Percentiles rank a stretch among this genome's conserved stretches.
Evolutionary conservation across 1,140 invertebrate species (phyloP).

Genomic region (Zaprionus ghesquierei): DNA sequence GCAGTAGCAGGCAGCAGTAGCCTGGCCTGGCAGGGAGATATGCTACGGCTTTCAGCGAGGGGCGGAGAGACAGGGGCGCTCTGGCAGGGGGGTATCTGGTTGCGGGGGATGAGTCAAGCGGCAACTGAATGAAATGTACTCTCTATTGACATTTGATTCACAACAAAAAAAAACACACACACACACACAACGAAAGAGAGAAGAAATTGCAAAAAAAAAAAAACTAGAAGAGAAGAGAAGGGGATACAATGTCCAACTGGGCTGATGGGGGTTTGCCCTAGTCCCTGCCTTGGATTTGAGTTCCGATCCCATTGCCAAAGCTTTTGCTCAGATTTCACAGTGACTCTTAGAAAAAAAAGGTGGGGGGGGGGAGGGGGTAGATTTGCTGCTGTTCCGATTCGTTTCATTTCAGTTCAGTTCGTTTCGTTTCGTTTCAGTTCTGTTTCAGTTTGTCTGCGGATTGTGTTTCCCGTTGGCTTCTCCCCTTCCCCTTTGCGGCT

Average conservation of each 20-base stretch:
- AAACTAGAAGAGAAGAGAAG: too few species aligned
- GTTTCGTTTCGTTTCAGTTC: constrained; percentile 33
- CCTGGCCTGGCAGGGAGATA: not conserved
- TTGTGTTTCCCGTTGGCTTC: constrained; percentile 56
- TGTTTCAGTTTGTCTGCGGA: constrained; percentile 28
- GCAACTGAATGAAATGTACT: constrained; percentile 76
- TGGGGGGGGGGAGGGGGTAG: constrained; percentile 19
- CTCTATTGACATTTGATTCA: constrained; percentile 80
- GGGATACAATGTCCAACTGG: constrained; percentile 24
- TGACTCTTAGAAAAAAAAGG: constrained; percentile 40
- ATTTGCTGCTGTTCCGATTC: constrained; percentile 45
- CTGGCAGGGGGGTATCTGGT: constrained; percentile 5
- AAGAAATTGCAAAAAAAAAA: constrained; percentile 18
- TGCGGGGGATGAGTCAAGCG: constrained; percentile 2
- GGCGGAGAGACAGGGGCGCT: too few species aligned
- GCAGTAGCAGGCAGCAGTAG: not conserved
- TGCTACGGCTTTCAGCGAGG: not conserved
- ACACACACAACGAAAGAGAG: constrained; percentile 8
- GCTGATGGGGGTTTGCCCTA: not conserved
- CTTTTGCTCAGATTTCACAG: constrained; percentile 69
- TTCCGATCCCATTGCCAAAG: constrained; percentile 60
- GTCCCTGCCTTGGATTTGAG: constrained; percentile 16
- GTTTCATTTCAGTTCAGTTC: constrained; percentile 19
- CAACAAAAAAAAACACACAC: constrained; percentile 12
- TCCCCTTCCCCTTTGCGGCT: not conserved